Base-by-base conservation (phyloP, 2,797 vertebrate species). In the Crocodylus rhombifer region DNA sequence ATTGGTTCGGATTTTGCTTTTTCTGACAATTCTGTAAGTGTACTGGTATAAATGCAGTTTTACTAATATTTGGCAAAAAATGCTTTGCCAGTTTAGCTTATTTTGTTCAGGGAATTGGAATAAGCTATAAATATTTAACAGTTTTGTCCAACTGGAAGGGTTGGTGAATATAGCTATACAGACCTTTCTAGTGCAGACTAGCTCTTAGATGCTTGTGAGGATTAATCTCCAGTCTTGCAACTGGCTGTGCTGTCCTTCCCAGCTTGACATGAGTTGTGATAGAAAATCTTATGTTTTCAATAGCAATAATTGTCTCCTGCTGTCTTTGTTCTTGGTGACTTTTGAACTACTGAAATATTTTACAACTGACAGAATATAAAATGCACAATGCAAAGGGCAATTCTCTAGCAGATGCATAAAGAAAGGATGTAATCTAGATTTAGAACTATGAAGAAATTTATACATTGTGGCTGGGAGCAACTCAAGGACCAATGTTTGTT, bases 331-430 rank as follows among this genome's bases (percentile, higher is more conserved):
- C 36, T 69, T 87, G 65, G 28, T 79, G 64, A n/a, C 67, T 51
- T 87, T 87, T 77, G 36, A 82, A 80, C 80, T 61, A 87, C 14
- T 87, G 84, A 87, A 82, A 65, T 91, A 87, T 63, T 91, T 91
- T 91, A 87, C 20, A 55, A 25, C 74, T 61, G 11, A 82, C 65
- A 82, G 84, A 83, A 82, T 73, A 65, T 65, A 87, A 75, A 89
- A 79, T 67, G 33, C 80, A 87, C 84, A 91, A 83, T 33, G 60
- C 80, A 82, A 84, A 58, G 60, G 76, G 80, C 80, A 80, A 79
- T 87, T 83, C 65, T 83, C 75, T 91, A 91, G 80, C 84, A 83
- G 87, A 87, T 71, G 83, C 86, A 91, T 87, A 80, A 87, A 83
- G 80, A 79, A 83, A 83, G 75, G 80, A 87, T 83, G 74, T 77